Percentiles rank a stretch among this genome's conserved stretches.
These are phyloP conservation scores for Neocrepidodera transversa DNA, from an alignment of 2,888 invertebrate genomes.

Conservation along the genomic window DNA sequence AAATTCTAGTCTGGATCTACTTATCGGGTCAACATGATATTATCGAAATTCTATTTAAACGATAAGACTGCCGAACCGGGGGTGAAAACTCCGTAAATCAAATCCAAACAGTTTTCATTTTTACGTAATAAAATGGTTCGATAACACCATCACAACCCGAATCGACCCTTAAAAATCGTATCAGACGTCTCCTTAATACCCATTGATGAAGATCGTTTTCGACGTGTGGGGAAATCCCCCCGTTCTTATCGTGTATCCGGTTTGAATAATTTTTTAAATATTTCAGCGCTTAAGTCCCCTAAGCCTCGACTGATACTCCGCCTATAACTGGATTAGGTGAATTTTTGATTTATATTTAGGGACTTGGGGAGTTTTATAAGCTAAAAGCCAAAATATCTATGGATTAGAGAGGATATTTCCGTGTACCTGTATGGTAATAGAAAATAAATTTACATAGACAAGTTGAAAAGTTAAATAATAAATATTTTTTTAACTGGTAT, in stretches of 20 bases:
- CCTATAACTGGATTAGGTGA: conserved; percentile 4
- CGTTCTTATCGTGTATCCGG: conserved; percentile 15
- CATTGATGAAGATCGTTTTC: conserved; percentile 27
- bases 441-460: no score
- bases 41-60: conserved; percentile 13
- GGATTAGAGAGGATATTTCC: no score
- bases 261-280: conserved; percentile 29
- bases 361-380: neutral
- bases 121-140: conserved; percentile 21
- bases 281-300: conserved; percentile 19
- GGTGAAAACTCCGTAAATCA: conserved; percentile 6
- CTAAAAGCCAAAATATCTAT: neutral
- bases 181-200: conserved; percentile 26
- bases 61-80: conserved; percentile 3
- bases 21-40: neutral
- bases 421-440: no score
- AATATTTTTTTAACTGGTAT: no score
- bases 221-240: conserved; percentile 23
- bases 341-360: conserved; percentile 8
- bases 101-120: conserved; percentile 21
- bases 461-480: no score
- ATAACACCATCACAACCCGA: conserved; percentile 13
- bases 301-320: conserved; percentile 15
- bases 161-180: conserved; percentile 26
- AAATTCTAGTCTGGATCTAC: no score